Evolutionary conservation across 2,888 invertebrate genomes (phyloP), one percentile per base, ranked within the genome.

Genomic region (Electrophaes corylata): DNA sequence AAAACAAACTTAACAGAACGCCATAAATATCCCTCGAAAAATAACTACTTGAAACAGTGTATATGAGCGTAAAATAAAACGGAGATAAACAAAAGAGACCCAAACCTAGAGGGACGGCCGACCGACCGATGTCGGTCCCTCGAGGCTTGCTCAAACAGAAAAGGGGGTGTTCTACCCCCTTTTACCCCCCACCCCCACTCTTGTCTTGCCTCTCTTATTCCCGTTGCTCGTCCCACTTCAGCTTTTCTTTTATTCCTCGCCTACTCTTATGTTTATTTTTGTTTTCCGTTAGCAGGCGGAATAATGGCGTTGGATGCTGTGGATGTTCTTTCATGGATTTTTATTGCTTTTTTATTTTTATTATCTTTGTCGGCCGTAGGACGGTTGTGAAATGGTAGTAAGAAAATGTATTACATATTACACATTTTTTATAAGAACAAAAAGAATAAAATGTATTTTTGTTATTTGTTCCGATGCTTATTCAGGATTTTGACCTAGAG

Each of bases 261-360:
- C 83, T 83, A 82, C 87, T 85, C 87, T 84, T 86, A 78, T 86
- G 84, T 88, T 89, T 89, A 89, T 91, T 91, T 91, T 91, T 91
- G 91, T 91, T 91, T 90, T 88, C 86, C 80, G 88, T 83, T 86
- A 87, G 81, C 84, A 83, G 69, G 83, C 77, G 89, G 86, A 88
- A 88, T 90, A 90, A 89, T 87, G 75, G 81, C 76, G 84, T 71
- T 82, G 72, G 63, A 74, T 79, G 64, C 51, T 75, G 65, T 71
- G 82, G 89, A 87, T 78, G 68, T 64, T 60, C 70, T 67, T 47
- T 64, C 59, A 57, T 64, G 57, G 55, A 56, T 59, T 56, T 60
- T 56, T 62, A 62, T 52, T 48, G 31, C 56, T 57, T 62, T 64
- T 64, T 66, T 51, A 43, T 54, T 60, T 59, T 57, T 62, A 60